Conservation (phyloP, 2,113 vertebrate species). For the Albula glossodonta region DNA sequence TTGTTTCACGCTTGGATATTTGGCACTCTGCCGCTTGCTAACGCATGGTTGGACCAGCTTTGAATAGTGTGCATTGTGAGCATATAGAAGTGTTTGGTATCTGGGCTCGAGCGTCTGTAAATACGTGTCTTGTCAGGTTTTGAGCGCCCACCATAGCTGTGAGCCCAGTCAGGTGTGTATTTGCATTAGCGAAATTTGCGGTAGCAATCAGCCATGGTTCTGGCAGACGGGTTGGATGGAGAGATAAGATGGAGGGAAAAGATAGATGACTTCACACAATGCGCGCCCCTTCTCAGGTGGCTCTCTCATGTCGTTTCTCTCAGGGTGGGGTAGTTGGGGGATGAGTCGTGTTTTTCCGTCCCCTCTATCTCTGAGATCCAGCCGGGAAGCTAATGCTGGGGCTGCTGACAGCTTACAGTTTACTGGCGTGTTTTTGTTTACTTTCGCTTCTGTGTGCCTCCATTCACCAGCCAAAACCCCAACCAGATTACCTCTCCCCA, state of each 20-base stretch:
- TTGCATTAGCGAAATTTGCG: not conserved
- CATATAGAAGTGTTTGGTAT: not conserved
- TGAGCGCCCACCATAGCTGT: not conserved
- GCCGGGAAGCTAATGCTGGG: not conserved
- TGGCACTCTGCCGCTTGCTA: not conserved
- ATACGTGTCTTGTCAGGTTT: not conserved
- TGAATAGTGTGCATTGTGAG: not conserved
- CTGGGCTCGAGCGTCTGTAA: constrained; percentile 2
- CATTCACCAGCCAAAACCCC: not conserved
- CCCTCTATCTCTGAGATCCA: constrained; percentile 1
- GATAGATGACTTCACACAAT: constrained; percentile 7
- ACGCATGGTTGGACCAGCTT: too few species aligned
- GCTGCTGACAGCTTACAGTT: not conserved
- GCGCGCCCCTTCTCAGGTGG: not conserved
- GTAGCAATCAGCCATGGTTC: not conserved
- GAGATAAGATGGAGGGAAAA: not conserved
- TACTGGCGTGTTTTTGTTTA: constrained; percentile 4
- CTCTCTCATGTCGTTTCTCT: not conserved
- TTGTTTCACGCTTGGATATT: not conserved
- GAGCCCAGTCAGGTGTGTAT: not conserved
- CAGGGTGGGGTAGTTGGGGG: not conserved
- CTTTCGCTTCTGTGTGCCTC: not conserved
- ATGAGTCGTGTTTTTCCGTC: not conserved
- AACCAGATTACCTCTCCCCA: not conserved
- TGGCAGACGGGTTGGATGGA: not conserved